Evolutionary conservation across 1,140 invertebrate species (phyloP), one percentile per base, ranked within the genome.

Genomic region (Cecropterus lyciades): DNA sequence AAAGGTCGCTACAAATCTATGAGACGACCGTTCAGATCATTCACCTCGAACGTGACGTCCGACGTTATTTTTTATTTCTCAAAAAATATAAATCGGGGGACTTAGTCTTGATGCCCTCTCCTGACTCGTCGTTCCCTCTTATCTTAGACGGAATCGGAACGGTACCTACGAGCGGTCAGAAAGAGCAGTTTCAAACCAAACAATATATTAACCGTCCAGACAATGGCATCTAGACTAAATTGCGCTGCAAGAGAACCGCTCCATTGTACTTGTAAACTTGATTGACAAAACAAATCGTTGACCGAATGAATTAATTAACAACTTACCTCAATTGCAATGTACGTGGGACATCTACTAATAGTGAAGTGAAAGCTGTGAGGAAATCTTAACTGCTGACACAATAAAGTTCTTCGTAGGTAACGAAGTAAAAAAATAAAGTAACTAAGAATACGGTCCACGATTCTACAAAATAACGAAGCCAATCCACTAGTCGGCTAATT

Each of bases 31-130:
- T 71, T 80, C 75, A 75, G 84, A 87, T 78, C 82, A 63, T 87
- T 87, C 79, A 84, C 82, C 79, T 82, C 69, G 62, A 68, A 84
- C 88, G 87, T 91, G 88, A 89, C 82, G 68, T 88, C 85, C 87
- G 86, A 75, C 63, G 49, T 52, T 65, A 57, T 69, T 62, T 62
- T 62, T 67, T 70, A 69, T 73, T 77, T 59, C 63, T 69, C 60
- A 46, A 79, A 79, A 79, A 78, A 73, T 71, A 68, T 55, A 62
- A 67, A 66, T 65, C 60, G 24, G 65, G 79, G 75, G 75, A 82
- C 73, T 70, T 65, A 73, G 55, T 69, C 67, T 70, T 67, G 63
- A 67, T 66, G 72, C 77, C 73, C 73, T 81, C 75, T 77, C 66
- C 72, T 79, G 73, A 75, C 49, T 78, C 72, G 76, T 80, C 73